Percentiles rank a stretch among this genome's conserved stretches.
Evolutionary conservation across 2,797 vertebrate genomes (phyloP).

Genomic region (Labroides dimidiatus): DNA sequence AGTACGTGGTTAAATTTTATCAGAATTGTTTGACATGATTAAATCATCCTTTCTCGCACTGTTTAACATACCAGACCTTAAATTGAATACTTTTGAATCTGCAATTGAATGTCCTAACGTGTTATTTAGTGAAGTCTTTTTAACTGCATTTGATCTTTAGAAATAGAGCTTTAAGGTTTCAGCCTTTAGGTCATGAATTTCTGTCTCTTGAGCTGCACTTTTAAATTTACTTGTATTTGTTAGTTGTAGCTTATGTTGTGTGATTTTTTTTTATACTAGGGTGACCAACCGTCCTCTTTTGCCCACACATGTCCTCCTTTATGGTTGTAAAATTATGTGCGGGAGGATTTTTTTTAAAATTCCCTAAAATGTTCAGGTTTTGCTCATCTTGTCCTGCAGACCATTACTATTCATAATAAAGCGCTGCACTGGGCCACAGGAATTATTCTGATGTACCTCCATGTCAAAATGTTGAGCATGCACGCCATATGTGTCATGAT

Average conservation of each 20-base stretch:
- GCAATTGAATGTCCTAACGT: not conserved
- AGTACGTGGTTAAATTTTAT: constrained; percentile 34
- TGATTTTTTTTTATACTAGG: too few relatives aligned
- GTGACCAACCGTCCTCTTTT: too few relatives aligned
- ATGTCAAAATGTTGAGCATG: too few relatives aligned
- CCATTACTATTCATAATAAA: too few relatives aligned
- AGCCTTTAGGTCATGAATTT: not conserved
- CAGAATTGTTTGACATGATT: not conserved
- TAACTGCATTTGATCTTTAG: not conserved
- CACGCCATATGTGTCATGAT: too few relatives aligned
- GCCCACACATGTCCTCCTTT: too few relatives aligned
- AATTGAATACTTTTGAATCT: not conserved
- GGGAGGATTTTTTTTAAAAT: too few relatives aligned
- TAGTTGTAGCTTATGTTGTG: not conserved
- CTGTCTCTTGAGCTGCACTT: not conserved
- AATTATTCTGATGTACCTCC: too few relatives aligned
- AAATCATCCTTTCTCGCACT: not conserved
- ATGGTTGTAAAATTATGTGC: too few relatives aligned
- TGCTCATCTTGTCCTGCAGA: too few relatives aligned
- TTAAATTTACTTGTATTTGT: not conserved
- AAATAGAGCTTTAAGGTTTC: constrained; percentile 1
- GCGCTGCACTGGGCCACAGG: too few relatives aligned
- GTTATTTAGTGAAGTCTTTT: not conserved
- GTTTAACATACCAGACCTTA: not conserved
- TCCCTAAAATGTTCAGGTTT: too few relatives aligned